Percentiles rank a stretch among this genome's conserved stretches.
These are phyloP conservation scores for Megamerina dolium DNA, from an alignment of 2,888 invertebrate genomes.

Conservation along the genomic window DNA sequence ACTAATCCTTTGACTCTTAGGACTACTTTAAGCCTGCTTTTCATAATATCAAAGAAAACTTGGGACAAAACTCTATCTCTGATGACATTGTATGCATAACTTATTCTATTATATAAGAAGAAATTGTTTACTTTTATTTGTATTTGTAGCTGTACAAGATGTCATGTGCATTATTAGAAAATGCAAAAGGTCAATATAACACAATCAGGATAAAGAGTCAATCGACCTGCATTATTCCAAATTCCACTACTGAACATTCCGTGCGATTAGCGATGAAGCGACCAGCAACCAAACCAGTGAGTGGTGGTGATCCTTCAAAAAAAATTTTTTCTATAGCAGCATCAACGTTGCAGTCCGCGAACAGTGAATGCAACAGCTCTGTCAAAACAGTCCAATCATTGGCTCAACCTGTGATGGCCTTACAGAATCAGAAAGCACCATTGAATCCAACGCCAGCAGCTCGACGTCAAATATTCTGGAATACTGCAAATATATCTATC, in stretches of 20 bases:
- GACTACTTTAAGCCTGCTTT: constrained; percentile 59
- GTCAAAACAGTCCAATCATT: background rate
- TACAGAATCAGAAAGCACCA: constrained; percentile 3
- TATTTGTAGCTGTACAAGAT: constrained; percentile 42
- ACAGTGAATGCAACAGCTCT: too few species aligned
- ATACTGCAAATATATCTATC: constrained; percentile 54
- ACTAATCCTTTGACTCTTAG: constrained; percentile 35
- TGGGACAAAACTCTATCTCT: constrained; percentile 54
- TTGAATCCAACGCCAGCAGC: constrained; percentile 4
- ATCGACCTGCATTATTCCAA: background rate
- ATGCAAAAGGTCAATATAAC: constrained; percentile 46
- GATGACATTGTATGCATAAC: constrained; percentile 53
- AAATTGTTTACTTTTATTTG: background rate
- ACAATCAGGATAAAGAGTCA: constrained; percentile 28
- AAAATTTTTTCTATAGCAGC: constrained; percentile 16
- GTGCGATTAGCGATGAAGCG: constrained; percentile 34
- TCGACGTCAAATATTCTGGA: constrained; percentile 53
- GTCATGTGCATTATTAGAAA: constrained; percentile 46
- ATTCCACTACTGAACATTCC: constrained; percentile 8
- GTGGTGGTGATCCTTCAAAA: constrained; percentile 23
- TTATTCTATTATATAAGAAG: background rate
- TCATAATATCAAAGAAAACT: constrained; percentile 57
- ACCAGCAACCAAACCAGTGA: constrained; percentile 26
- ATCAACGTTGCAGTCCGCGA: constrained; percentile 7
- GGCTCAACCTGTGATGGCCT: background rate